Conservation (phyloP, 2,888 invertebrate genomes). For the Drepana falcataria region DNA sequence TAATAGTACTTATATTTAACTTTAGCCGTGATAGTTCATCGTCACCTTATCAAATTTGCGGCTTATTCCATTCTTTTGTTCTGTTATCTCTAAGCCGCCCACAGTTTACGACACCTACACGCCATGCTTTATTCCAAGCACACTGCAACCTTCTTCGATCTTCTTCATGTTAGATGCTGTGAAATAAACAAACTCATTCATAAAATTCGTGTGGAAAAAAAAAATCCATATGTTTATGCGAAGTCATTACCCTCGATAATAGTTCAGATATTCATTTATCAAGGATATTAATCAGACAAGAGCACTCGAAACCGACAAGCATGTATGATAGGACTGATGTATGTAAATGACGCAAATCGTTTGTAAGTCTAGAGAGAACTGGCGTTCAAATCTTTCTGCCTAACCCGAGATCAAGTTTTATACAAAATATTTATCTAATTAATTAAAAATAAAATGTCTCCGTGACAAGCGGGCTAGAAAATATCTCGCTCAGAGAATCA, state of each 20-base stretch:
- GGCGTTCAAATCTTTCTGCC: too few relatives aligned
- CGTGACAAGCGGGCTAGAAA: too few relatives aligned
- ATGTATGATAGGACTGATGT: too few relatives aligned
- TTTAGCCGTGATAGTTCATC: not conserved
- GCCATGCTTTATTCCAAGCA: slow-evolving; percentile 1
- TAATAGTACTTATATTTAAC: slow-evolving; percentile 21
- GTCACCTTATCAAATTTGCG: slow-evolving; percentile 36
- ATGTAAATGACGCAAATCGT: too few relatives aligned
- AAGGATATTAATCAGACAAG: too few relatives aligned
- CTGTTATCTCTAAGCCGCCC: slow-evolving; percentile 24
- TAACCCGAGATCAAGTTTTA: too few relatives aligned
- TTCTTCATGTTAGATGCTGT: not conserved
- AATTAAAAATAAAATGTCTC: too few relatives aligned
- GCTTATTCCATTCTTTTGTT: slow-evolving; percentile 40
- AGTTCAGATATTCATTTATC: too few relatives aligned
- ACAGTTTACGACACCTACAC: slow-evolving; percentile 28
- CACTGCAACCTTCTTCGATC: not conserved
- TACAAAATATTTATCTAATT: too few relatives aligned
- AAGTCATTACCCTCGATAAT: not conserved
- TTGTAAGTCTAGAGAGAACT: too few relatives aligned
- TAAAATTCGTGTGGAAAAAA: not conserved
- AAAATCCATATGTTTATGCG: not conserved
- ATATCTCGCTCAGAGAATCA: too few relatives aligned
- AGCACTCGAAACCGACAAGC: too few relatives aligned
- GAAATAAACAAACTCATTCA: not conserved